Base-by-base conservation (phyloP, 2,113 vertebrate genomes). In the Sarotherodon lohbergeri region DNA sequence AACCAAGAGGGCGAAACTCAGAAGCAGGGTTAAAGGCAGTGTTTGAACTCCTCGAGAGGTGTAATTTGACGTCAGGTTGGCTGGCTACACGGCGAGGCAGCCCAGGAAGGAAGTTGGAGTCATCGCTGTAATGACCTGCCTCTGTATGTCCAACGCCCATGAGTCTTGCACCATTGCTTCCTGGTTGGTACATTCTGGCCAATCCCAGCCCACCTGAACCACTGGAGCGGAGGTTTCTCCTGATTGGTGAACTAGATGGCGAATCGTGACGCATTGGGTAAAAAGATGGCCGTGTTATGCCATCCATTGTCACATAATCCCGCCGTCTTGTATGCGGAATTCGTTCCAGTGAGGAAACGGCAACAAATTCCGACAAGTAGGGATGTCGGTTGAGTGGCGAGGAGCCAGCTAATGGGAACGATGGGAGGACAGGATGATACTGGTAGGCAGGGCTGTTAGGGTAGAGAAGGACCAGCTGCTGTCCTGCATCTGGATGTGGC, bases 41-140 rank as follows among this genome's bases (percentile, higher is more conserved):
- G 83, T 95, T 88, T 4, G 90, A 16, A n/a, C 85, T 92, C 80
- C 93, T 90, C 0, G 93, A 90, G n/a, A 93, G 89, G 16, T 97
- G 94, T 43, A 96, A 96, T 90, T 99, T 98, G 94, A 99, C 97
- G 55, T 99, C 97, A 83, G 97, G 91, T 97, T 98, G 98, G 95
- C 98, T 98, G 83, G 97, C 97, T 1, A 96, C 97, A 0, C 97
- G 93, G 68, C 97, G 97, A 22, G 98, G 98, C 24, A 96, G 91
- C 83, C 96, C 97, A 0, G 97, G 97, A 68, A 97, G 97, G 83
- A 96, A 96, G 78, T 91, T 93, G 1, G 80, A 97, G 87, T 97
- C 95, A 0, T 97, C 98, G 29, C 95, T 97, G 81, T 94, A 96
- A 92, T 95, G 93, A 1, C 96, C 96, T 6, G 96, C 94, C 27